Base-by-base conservation (phyloP, 2,888 invertebrate genomes). In the Helicoverpa assulta region DNA sequence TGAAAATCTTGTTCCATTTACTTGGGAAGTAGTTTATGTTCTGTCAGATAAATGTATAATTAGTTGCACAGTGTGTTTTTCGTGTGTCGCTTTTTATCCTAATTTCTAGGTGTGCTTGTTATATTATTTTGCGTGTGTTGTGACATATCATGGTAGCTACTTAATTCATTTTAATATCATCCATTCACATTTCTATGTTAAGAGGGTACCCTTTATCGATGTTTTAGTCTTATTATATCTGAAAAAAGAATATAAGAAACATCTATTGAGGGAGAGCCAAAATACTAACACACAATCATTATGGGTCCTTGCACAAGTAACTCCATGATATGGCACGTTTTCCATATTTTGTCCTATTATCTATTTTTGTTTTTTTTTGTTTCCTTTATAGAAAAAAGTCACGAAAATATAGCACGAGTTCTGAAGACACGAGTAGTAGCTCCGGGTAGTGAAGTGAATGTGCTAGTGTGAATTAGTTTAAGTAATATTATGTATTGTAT, bases 381-480 rank as follows among this genome's bases (percentile, higher is more conserved):
- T 90, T 89, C 91, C 89, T 91, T 96, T 96, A 93, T 96, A 96
- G 96, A 95, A 94, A 93, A 94, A 94, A 93, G 86, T 91, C 93
- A 86, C 93, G 95, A 91, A 93, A 93, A 85, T 91, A 91, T 94
- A 95, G 94, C 92, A 93, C 94, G 91, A 93, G 94, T 88, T 93
- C 94, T 80, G 93, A 91, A 92, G 94, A 93, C 92, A 91, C 93
- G 82, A 93, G 92, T 93, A 93, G 92, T 93, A 92, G 91, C 92
- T 93, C 93, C 91, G 89, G 92, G 89, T 94, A 93, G 92, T 90
- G 90, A 89, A 91, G 92, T 91, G 90, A 86, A 79, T 88, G 89
- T 84, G 88, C 88, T 92, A 90, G 89, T 85, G 88, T 88, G 86
- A 81, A 85, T 80, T 82, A 85, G 77, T 79, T 85, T 91, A 90